These are phyloP conservation scores for Limanda limanda DNA, from an alignment of 2,113 vertebrate genomes.

Conservation along the genomic window DNA sequence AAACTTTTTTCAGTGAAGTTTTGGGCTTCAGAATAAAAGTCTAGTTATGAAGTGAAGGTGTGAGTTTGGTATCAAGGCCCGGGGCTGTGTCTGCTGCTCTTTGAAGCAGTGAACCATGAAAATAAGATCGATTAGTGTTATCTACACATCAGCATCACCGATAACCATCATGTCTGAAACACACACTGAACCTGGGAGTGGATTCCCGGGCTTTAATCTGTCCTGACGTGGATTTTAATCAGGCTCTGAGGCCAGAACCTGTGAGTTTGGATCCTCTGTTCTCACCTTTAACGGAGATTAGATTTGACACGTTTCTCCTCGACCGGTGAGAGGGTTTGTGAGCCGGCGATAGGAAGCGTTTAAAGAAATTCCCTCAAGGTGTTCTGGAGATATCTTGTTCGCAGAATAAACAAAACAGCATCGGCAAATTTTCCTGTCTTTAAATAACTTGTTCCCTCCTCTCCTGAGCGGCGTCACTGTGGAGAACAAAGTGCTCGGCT, in stretches of 20 bases:
- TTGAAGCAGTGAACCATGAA: not conserved
- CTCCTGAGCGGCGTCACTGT: conserved; percentile 1
- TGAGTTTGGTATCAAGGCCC: not conserved
- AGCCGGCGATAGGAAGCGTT: too few species aligned
- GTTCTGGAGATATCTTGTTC: too few species aligned
- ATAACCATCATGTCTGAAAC: conserved; percentile 9
- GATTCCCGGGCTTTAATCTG: too few species aligned
- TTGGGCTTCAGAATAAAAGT: not conserved
- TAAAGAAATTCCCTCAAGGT: too few species aligned
- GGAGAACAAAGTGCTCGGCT: too few species aligned
- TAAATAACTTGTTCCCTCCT: conserved; percentile 8
- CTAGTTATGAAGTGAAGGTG: not conserved
- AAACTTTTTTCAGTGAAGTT: not conserved
- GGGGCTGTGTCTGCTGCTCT: not conserved
- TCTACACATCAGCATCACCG: conserved; percentile 1
- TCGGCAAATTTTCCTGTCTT: too few species aligned
- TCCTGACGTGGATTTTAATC: conserved; percentile 34
- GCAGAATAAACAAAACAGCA: too few species aligned
- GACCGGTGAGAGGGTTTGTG: too few species aligned
- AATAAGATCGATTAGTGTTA: conserved; percentile 5
- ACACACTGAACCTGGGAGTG: too few species aligned
- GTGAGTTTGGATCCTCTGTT: not conserved
- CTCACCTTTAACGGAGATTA: too few species aligned
- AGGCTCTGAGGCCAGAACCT: not conserved
- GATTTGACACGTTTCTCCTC: not conserved